These are phyloP conservation scores for Dermochelys coriacea DNA, from an alignment of 2,797 vertebrate species.

Conservation along the genomic window DNA sequence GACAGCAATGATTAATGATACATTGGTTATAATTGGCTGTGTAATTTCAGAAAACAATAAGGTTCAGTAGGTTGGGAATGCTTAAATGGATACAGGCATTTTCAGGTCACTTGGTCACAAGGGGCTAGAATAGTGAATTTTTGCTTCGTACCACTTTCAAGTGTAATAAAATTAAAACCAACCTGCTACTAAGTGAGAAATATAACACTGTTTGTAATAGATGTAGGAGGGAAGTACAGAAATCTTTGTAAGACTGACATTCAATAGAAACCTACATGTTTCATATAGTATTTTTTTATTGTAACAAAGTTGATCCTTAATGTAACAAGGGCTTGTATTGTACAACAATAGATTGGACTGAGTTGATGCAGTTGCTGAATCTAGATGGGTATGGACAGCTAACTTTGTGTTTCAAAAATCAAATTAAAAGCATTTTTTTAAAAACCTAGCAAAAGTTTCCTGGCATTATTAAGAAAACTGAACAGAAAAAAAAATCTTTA, in stretches of 20 bases:
- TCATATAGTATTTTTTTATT: not conserved
- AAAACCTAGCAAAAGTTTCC: not conserved
- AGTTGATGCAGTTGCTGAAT: not conserved
- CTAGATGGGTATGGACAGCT: not conserved
- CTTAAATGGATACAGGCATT: not conserved
- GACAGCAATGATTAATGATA: not conserved
- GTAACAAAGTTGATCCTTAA: not conserved
- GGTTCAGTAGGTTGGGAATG: not conserved
- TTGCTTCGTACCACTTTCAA: not conserved
- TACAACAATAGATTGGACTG: not conserved
- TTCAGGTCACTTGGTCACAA: not conserved
- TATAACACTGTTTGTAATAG: not conserved
- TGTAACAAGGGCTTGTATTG: not conserved
- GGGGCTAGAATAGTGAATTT: not conserved
- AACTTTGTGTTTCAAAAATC: not conserved
- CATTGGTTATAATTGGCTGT: not conserved
- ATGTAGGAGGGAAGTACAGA: not conserved
- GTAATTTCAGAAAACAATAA: not conserved
- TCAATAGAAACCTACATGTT: not conserved
- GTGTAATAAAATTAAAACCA: not conserved
- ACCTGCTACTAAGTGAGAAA: not conserved
- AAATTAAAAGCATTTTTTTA: not conserved
- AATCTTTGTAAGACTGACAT: not conserved
- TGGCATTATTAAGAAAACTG: not conserved
- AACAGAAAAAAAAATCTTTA: not conserved